Base-by-base conservation (phyloP, 2,888 invertebrate species). In the Chymomyza caudatula region DNA sequence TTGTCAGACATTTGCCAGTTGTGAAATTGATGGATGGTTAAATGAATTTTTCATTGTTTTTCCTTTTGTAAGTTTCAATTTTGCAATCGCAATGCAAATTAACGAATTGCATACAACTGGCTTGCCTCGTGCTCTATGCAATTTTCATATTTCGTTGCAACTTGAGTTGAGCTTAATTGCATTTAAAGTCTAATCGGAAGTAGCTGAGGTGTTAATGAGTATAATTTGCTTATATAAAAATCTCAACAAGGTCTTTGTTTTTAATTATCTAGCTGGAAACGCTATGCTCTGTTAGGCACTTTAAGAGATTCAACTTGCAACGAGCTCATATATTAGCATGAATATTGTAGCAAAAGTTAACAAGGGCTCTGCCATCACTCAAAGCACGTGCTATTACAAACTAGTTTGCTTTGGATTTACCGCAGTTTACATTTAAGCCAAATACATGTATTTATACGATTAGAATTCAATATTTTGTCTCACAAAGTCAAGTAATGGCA, bases 131-230 rank as follows among this genome's bases (percentile, higher is more conserved):
- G 29, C 19, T 17, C 6, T 51, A 37, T 54, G 15, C 25, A 49
- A 67, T 51, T 58, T 23, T 55, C 25, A 11, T 20, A 8, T 43
- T 52, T 20, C 4, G 53, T 42, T 59, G 44, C 37, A 47, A 43
- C 49, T 5, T 17, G 43, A 58, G 49, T 44, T 67, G 19, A 57
- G 47, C 22, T 56, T 60, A 47, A 63, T 62, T 43, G 56, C 58
- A 43, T 13, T 11, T 37, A 37, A 37, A 15, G 42, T 43, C 52
- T 52, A 64, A 69, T 77, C 76, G 82, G 86, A 81, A 84, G 70
- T 67, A 56, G 62, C 63, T 73, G 60, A 69, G 62, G 84, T 80
- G 73, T 67, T 79, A 82, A 80, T 83, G 70, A 69, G 59, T 67
- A 63, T 62, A 66, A 67, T 67, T 70, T 53, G 51, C 37, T 60